Evolutionary conservation across 2,888 invertebrate species (phyloP).

Genomic region (Sminthurides aquaticus): DNA sequence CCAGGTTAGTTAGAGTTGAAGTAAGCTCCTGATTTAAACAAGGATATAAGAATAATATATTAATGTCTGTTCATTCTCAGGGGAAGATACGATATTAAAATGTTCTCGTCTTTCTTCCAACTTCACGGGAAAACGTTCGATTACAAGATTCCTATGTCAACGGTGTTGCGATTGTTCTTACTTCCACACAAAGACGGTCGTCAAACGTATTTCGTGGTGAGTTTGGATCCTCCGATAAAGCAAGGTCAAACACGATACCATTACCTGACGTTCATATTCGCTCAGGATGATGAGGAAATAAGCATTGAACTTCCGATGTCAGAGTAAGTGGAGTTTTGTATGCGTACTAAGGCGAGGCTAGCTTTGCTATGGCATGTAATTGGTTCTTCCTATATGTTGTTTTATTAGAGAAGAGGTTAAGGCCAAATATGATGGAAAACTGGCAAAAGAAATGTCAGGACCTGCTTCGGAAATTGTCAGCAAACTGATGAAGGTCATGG

Average conservation of each 20-base stretch:
- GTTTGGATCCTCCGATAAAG: constrained; percentile 96
- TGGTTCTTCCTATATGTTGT: constrained; percentile 11
- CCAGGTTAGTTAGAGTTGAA: constrained; percentile 61
- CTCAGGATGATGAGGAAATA: constrained; percentile 80
- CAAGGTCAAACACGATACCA: constrained; percentile 99
- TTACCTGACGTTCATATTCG: constrained; percentile 87
- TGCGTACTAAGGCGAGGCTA: neutral
- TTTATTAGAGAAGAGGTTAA: constrained; percentile 69
- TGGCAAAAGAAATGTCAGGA: constrained; percentile 82
- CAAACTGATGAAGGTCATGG: constrained; percentile 91
- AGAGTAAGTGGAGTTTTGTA: constrained; percentile 63
- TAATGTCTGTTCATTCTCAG: constrained; percentile 57
- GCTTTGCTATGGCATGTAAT: neutral
- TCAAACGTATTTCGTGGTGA: constrained; percentile 96
- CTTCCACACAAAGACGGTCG: constrained; percentile 95
- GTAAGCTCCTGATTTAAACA: neutral
- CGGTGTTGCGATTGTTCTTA: constrained; percentile 85
- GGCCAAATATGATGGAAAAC: constrained; percentile 86
- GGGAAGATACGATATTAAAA: constrained; percentile 93
- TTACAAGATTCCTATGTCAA: constrained; percentile 98
- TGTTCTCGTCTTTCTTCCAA: constrained; percentile 84
- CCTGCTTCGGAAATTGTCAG: constrained; percentile 92
- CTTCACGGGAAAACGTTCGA: constrained; percentile 98
- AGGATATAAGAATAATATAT: too few species aligned
- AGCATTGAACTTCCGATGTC: constrained; percentile 82